Evolutionary conservation across 1,140 invertebrate genomes (phyloP).

Genomic region (Venturia canescens): DNA sequence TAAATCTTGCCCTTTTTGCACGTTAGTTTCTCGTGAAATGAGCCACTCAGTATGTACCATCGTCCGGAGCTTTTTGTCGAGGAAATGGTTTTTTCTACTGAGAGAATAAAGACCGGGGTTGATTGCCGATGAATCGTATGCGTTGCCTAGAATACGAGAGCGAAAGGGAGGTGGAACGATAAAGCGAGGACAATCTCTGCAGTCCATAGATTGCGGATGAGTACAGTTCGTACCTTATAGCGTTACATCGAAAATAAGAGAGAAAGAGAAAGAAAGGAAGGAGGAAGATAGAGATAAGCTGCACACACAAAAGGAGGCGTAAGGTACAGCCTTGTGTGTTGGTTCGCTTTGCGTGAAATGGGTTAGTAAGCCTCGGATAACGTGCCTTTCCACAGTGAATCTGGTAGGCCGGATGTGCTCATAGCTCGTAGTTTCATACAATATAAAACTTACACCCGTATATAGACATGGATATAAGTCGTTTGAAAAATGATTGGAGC

Average conservation of each 20-base stretch:
- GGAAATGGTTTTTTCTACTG: background rate
- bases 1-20: background rate
- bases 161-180: background rate
- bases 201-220: background rate
- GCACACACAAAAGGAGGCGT: background rate
- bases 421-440: conserved; percentile 32
- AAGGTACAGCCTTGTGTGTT: conserved; percentile 3
- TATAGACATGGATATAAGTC: background rate
- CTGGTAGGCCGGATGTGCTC: conserved; percentile 8
- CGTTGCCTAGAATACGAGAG: background rate
- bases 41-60: background rate
- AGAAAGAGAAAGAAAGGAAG: no score
- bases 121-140: conserved; percentile 5
- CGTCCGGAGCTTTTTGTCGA: background rate
- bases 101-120: background rate
- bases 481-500: background rate
- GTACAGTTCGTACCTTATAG: background rate
- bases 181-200: background rate
- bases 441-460: conserved; percentile 1
- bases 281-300: no score
- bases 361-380: conserved; percentile 54
- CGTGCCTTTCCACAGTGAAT: conserved; percentile 31
- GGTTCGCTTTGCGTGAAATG: conserved; percentile 52
- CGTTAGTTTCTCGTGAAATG: background rate
- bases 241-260: no score